Conservation (phyloP, 2,797 vertebrate genomes). For the Pangasius macronema region DNA sequence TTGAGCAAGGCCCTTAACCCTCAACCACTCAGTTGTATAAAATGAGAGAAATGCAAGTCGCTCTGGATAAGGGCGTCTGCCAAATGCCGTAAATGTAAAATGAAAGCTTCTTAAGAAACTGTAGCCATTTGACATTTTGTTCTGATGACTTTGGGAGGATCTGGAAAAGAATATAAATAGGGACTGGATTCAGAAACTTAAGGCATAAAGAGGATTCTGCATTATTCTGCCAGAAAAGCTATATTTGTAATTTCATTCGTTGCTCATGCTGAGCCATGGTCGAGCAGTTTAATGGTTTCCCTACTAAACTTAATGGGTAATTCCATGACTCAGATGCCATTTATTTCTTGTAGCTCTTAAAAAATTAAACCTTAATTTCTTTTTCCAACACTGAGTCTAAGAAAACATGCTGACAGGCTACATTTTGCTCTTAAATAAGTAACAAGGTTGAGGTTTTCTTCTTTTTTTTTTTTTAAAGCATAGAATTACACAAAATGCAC, state of each 20-base stretch:
- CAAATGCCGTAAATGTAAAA: too few species aligned
- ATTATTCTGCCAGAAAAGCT: slow-evolving; percentile 5
- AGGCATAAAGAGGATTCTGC: not conserved
- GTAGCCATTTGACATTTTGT: not conserved
- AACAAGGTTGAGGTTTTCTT: not conserved
- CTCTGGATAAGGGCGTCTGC: too few species aligned
- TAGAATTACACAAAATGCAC: not conserved
- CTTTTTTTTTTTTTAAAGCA: not conserved
- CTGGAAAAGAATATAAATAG: slow-evolving; percentile 10
- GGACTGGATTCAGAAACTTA: not conserved
- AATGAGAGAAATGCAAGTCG: too few species aligned
- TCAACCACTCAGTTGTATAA: too few species aligned
- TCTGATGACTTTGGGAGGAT: slow-evolving; percentile 9
- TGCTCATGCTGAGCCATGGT: not conserved
- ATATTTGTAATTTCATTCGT: not conserved
- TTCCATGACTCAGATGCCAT: not conserved
- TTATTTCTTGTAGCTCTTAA: not conserved
- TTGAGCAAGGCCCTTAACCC: too few species aligned
- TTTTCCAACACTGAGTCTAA: not conserved
- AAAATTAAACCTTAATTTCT: not conserved
- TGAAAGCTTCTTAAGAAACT: not conserved
- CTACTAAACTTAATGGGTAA: not conserved
- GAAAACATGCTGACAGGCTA: not conserved
- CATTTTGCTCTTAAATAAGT: not conserved
- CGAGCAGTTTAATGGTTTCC: not conserved